Evolutionary conservation across 1,140 invertebrate genomes (phyloP).

Genomic region (Trachelipus rathkii): DNA sequence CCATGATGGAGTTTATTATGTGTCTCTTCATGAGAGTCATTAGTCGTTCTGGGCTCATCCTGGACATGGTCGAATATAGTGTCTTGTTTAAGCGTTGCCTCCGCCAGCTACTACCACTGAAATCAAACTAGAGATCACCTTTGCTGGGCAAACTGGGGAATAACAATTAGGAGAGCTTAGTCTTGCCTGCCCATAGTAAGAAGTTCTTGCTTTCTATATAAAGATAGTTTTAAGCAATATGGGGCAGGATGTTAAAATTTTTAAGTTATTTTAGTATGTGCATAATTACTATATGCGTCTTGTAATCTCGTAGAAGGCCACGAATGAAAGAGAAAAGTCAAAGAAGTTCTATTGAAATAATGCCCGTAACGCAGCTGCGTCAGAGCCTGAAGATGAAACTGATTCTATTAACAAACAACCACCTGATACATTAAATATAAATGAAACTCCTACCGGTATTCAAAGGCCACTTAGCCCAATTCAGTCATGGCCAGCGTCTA

Average conservation of each 20-base stretch:
- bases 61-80: slow-evolving; percentile 58
- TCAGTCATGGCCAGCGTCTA: slow-evolving; percentile 59
- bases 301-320: slow-evolving; percentile 35
- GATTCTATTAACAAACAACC: slow-evolving; percentile 44
- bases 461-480: slow-evolving; percentile 56
- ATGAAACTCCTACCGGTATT: slow-evolving; percentile 30
- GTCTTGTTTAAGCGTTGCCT: slow-evolving; percentile 53
- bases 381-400: slow-evolving; percentile 41
- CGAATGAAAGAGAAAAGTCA: slow-evolving; percentile 37
- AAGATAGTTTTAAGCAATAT: slow-evolving; percentile 41
- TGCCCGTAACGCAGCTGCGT: slow-evolving; percentile 28
- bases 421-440: slow-evolving; percentile 30
- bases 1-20: slow-evolving; percentile 49
- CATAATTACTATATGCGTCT: slow-evolving; percentile 41
- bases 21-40: slow-evolving; percentile 57
- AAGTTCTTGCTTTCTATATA: slow-evolving; percentile 29
- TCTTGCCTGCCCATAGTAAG: slow-evolving; percentile 35
- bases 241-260: slow-evolving; percentile 37
- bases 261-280: slow-evolving; percentile 35
- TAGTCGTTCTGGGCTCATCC: slow-evolving; percentile 48
- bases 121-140: slow-evolving; percentile 42
- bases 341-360: slow-evolving; percentile 32
- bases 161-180: slow-evolving; percentile 34
- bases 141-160: slow-evolving; percentile 32
- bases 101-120: slow-evolving; percentile 44